A percentile compares a stretch with the other conserved stretches of the same genome.
Conservation (phyloP, 2,888 invertebrate genomes). For the Pimpla rufipes region DNA sequence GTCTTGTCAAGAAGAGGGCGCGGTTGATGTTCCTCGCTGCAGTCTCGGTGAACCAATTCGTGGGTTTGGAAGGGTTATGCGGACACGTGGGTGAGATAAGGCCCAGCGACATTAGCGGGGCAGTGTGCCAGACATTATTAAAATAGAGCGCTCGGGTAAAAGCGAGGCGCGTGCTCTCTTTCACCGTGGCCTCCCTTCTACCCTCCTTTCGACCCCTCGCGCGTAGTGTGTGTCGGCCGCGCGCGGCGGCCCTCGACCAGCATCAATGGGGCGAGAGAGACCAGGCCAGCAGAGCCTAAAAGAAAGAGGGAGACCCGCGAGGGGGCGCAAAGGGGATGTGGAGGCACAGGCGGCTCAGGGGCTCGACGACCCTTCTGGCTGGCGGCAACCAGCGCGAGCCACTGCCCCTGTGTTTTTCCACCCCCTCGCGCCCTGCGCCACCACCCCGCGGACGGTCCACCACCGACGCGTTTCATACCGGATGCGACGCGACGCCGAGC, state of each 20-base stretch:
- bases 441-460: slow-evolving; percentile 19
- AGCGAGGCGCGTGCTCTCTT: slow-evolving; percentile 34
- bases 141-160: slow-evolving; percentile 76
- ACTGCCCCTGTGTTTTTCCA: slow-evolving; percentile 50
- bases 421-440: slow-evolving; percentile 3
- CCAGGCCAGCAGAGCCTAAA: slow-evolving; percentile 27
- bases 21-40: slow-evolving; percentile 54
- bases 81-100: slow-evolving; percentile 69
- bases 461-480: slow-evolving; percentile 50
- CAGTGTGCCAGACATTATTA: slow-evolving; percentile 84
- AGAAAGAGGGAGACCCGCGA: slow-evolving; percentile 27
- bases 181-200: slow-evolving; percentile 52
- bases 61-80: slow-evolving; percentile 22
- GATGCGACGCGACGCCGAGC: slow-evolving; percentile 59
- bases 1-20: no score
- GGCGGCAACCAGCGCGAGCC: slow-evolving; percentile 48
- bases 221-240: slow-evolving; percentile 39
- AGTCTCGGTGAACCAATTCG: slow-evolving; percentile 66
- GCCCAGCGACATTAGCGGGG: slow-evolving; percentile 80
- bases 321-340: slow-evolving; percentile 42
- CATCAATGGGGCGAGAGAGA: slow-evolving; percentile 59
- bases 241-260: slow-evolving; percentile 39
- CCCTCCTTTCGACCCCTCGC: slow-evolving; percentile 28
- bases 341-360: slow-evolving; percentile 35
- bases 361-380: slow-evolving; percentile 53